Evolutionary conservation across 2,888 invertebrate genomes (phyloP).

Genomic region (Carterocephalus palaemon): DNA sequence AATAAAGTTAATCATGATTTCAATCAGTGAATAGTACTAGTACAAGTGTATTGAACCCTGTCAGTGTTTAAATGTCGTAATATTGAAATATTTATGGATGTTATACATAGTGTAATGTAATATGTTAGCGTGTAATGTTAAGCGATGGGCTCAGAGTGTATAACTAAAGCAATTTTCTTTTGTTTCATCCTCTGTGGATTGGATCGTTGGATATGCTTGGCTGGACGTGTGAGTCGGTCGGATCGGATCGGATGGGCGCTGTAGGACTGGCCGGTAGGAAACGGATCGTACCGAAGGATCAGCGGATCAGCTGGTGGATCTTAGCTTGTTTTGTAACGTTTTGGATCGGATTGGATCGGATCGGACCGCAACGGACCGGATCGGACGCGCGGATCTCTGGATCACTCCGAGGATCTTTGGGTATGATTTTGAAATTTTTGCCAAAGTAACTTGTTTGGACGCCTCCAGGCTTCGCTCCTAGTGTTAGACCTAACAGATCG

Average conservation of each 20-base stretch:
- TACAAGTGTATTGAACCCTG: too few species aligned
- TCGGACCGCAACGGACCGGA: slow-evolving; percentile 42
- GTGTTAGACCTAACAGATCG: slow-evolving; percentile 50
- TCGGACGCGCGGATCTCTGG: slow-evolving; percentile 30
- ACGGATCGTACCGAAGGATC: slow-evolving; percentile 48
- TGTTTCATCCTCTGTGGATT: slow-evolving; percentile 79
- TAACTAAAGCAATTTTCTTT: slow-evolving; percentile 74
- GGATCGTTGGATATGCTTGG: slow-evolving; percentile 68
- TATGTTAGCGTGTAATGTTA: too few species aligned
- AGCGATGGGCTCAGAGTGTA: slow-evolving; percentile 14
- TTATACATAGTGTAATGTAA: too few species aligned
- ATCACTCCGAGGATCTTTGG: slow-evolving; percentile 55
- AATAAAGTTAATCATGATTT: too few species aligned
- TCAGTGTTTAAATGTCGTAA: too few species aligned
- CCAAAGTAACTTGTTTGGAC: slow-evolving; percentile 66
- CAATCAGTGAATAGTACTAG: too few species aligned
- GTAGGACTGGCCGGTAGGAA: slow-evolving; percentile 41
- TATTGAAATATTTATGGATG: too few species aligned
- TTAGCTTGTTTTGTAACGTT: slow-evolving; percentile 11
- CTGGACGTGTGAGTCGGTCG: slow-evolving; percentile 55
- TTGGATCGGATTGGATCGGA: slow-evolving; percentile 43
- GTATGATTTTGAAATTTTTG: slow-evolving; percentile 71
- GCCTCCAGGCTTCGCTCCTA: slow-evolving; percentile 56
- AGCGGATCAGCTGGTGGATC: slow-evolving; percentile 27
- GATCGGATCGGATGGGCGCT: slow-evolving; percentile 29